These are phyloP conservation scores for Hydractinia echinata DNA, from an alignment of 30 jellyfish, hydroid and myxozoan species.

Conservation along the genomic window DNA sequence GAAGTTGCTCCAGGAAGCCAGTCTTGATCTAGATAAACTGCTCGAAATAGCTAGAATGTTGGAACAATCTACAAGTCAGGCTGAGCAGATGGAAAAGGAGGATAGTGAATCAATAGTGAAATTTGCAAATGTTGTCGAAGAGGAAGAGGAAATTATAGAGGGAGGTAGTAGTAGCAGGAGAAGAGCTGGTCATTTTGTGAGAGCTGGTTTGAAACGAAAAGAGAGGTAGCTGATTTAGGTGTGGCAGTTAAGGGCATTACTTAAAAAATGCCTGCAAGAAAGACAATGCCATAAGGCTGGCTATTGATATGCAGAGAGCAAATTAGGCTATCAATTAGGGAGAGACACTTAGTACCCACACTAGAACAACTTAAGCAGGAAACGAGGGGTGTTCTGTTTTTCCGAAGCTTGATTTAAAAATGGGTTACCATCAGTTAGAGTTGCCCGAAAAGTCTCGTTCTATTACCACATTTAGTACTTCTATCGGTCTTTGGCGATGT, in stretches of 20 bases:
- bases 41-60: too few relatives aligned
- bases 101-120: too few relatives aligned
- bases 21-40: too few relatives aligned
- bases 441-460: conserved; percentile 26
- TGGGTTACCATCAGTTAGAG: conserved; percentile 39
- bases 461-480: conserved; percentile 40
- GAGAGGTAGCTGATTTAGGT: too few relatives aligned
- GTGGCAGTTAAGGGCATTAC: neutral
- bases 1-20: neutral
- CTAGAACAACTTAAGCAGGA: conserved; percentile 43
- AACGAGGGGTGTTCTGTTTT: conserved; percentile 18
- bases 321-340: conserved; percentile 31
- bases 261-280: neutral
- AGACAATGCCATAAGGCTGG: conserved; percentile 32
- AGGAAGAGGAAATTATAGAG: too few relatives aligned
- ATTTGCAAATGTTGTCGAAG: too few relatives aligned
- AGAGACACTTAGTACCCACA: conserved; percentile 38
- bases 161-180: too few relatives aligned
- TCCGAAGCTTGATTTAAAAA: conserved; percentile 20
- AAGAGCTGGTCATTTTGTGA: too few relatives aligned
- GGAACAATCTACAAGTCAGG: too few relatives aligned
- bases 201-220: too few relatives aligned
- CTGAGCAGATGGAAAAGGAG: too few relatives aligned
- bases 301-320: conserved; percentile 37
- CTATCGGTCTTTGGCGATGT: conserved; percentile 37